A percentile compares a stretch with the other conserved stretches of the same genome.
Conservation (phyloP, 2,797 vertebrate species). For the Phyllotis vaccarum region DNA sequence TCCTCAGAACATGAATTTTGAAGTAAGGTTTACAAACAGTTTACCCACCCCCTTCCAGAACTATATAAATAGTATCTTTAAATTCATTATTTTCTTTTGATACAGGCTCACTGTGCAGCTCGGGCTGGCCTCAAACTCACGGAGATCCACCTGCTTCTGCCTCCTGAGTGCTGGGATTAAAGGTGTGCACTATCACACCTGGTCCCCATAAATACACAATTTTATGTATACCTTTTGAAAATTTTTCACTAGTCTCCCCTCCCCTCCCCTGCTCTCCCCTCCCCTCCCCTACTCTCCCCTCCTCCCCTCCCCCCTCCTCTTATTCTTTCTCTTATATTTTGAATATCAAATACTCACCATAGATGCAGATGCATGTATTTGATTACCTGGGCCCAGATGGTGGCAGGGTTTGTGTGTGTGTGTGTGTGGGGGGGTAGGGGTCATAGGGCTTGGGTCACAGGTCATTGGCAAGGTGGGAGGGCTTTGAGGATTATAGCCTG, state of each 20-base stretch:
- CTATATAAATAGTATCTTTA: not conserved
- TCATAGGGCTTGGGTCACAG: not conserved
- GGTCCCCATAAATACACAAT: not conserved
- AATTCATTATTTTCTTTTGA: not conserved
- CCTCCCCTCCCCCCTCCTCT: not conserved
- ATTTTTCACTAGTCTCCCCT: not conserved
- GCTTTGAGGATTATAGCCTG: not conserved
- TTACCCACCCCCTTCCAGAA: not conserved
- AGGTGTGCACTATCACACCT: not conserved
- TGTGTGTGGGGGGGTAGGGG: no score
- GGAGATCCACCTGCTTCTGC: not conserved
- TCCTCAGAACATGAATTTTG: not conserved
- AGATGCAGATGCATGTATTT: not conserved
- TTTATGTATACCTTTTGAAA: not conserved
- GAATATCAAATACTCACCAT: not conserved
- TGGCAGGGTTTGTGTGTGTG: not conserved
- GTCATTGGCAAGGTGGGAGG: not conserved
- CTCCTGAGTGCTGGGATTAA: not conserved
- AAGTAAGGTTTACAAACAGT: not conserved
- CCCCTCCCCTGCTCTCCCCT: not conserved
- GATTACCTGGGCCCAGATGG: not conserved
- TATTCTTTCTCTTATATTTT: not conserved
- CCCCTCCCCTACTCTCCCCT: no score
- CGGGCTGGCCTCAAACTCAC: not conserved
- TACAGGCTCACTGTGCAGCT: not conserved